Percentiles rank a stretch among this genome's conserved stretches.
phyloP scores from a whole-genome alignment of 2,797 vertebrate genomes.

The Leuciscus waleckii region DNA sequence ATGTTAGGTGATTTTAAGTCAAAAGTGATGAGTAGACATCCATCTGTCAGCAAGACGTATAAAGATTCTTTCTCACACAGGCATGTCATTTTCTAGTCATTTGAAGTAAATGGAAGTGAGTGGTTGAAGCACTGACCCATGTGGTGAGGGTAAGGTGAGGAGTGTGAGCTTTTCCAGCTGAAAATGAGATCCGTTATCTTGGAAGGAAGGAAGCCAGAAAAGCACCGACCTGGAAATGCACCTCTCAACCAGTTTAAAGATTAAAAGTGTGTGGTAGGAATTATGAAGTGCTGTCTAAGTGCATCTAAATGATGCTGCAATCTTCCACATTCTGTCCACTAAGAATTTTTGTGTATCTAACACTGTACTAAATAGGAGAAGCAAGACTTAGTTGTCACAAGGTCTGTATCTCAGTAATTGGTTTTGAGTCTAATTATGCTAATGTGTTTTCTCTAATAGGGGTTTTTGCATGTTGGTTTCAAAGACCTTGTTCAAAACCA shows the following conservation, averaged over 20 bases:
- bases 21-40: neutral
- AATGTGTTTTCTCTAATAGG: neutral
- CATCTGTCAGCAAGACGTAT: neutral
- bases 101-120: neutral
- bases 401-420: neutral
- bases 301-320: neutral
- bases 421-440: neutral
- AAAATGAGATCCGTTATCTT: conserved; percentile 8
- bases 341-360: neutral
- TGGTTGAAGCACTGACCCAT: neutral
- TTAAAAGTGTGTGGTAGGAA: neutral
- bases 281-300: neutral
- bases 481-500: neutral
- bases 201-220: conserved; percentile 2
- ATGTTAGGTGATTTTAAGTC: neutral
- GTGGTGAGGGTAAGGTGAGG: neutral
- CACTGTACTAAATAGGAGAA: neutral
- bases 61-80: neutral
- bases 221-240: conserved; percentile 12
- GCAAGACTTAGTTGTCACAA: neutral
- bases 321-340: neutral
- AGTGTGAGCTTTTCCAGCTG: conserved; percentile 4
- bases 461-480: neutral
- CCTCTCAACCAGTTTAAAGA: neutral
- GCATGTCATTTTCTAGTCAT: neutral